Conservation (phyloP, 2,888 invertebrate genomes). For the Ochlodes sylvanus region DNA sequence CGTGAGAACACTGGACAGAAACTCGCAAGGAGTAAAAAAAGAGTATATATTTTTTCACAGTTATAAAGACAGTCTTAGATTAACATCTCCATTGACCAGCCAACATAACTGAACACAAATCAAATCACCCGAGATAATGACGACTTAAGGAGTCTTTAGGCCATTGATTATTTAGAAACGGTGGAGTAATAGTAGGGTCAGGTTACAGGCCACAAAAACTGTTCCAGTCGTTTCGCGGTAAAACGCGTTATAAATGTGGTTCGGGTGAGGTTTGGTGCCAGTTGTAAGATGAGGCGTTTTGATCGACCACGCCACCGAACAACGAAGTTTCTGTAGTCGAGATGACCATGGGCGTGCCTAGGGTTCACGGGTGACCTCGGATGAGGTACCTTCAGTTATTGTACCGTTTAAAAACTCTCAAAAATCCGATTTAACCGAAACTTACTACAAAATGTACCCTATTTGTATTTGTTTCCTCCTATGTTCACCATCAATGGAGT, state of each 20-base stretch:
- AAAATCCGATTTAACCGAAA: no score
- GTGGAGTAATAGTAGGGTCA: slow-evolving; percentile 32
- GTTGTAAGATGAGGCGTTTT: background rate
- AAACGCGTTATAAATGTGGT: slow-evolving; percentile 68
- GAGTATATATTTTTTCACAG: background rate
- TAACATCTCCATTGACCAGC: slow-evolving; percentile 4
- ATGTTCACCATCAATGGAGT: no score
- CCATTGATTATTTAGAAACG: slow-evolving; percentile 32
- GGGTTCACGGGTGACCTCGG: no score
- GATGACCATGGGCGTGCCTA: no score
- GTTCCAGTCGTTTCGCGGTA: slow-evolving; percentile 62
- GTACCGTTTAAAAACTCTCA: no score
- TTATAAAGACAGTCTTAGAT: background rate
- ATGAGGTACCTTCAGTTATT: no score
- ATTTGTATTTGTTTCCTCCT: no score
- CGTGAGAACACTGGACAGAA: background rate
- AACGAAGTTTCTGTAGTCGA: no score
- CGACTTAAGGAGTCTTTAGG: slow-evolving; percentile 22
- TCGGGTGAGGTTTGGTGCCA: slow-evolving; percentile 41
- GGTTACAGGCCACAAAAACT: slow-evolving; percentile 31
- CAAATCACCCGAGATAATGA: slow-evolving; percentile 29
- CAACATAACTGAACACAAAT: slow-evolving; percentile 15
- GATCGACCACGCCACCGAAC: no score
- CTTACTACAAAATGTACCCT: no score
- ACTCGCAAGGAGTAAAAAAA: background rate